phyloP scores from a whole-genome alignment of 1,140 invertebrate species.

The Drepana arcuata region DNA sequence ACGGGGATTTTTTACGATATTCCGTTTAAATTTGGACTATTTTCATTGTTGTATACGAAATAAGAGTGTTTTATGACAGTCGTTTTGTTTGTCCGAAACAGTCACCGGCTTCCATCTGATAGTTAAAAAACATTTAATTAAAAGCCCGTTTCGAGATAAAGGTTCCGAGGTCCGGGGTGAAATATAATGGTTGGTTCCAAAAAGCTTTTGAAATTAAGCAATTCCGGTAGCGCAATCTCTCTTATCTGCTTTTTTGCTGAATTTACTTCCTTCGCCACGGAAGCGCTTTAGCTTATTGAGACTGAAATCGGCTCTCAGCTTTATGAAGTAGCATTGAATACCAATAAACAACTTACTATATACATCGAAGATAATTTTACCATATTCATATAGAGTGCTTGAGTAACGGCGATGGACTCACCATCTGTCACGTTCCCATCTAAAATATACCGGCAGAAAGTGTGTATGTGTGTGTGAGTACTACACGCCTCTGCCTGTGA shows the following conservation, averaged over 20 bases:
- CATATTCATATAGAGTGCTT: not conserved
- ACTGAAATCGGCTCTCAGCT: conserved; percentile 7
- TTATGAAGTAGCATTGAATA: not conserved
- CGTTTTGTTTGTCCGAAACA: conserved; percentile 16
- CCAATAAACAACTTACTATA: not conserved
- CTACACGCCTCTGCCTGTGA: too few species aligned
- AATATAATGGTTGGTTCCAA: conserved; percentile 26
- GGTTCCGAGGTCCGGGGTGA: conserved; percentile 13
- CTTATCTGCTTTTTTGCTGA: conserved; percentile 16
- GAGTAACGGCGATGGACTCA: too few species aligned
- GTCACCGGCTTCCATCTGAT: conserved; percentile 28
- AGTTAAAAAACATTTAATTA: conserved; percentile 43
- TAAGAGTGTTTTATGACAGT: conserved; percentile 14
- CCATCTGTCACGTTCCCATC: not conserved
- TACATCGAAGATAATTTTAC: not conserved
- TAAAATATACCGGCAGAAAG: too few species aligned
- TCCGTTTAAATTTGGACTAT: conserved; percentile 26
- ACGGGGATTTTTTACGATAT: conserved; percentile 32
- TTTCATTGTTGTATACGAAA: not conserved
- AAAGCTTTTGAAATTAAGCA: conserved; percentile 25
- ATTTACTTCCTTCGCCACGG: conserved; percentile 15
- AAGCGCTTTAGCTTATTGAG: conserved; percentile 9
- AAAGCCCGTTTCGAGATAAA: conserved; percentile 30
- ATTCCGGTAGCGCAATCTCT: conserved; percentile 3
- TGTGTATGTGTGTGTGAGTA: too few species aligned